phyloP scores from a whole-genome alignment of 2,113 vertebrate species.

The Sardina pilchardus region DNA sequence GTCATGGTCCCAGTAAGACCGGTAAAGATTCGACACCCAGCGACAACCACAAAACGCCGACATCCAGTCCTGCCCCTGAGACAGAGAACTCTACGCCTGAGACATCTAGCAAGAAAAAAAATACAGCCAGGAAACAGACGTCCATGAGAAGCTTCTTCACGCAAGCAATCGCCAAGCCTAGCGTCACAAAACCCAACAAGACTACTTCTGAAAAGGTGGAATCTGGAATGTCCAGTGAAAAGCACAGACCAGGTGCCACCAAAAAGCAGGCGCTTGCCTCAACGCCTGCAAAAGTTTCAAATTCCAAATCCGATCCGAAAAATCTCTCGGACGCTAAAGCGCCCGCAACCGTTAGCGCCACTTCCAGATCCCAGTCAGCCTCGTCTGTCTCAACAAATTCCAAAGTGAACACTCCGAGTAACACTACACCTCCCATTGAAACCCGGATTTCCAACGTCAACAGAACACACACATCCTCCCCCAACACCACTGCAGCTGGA shows the following conservation, averaged over 20 bases:
- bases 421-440: background rate
- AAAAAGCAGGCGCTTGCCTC: background rate
- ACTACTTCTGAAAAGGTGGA: background rate
- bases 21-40: background rate
- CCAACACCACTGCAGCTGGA: background rate
- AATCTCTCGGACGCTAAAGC: background rate
- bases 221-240: background rate
- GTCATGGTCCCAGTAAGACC: background rate
- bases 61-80: background rate
- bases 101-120: background rate
- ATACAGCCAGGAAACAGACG: background rate
- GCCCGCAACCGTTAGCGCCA: background rate
- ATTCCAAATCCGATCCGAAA: background rate
- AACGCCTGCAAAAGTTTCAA: background rate
- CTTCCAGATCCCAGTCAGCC: background rate
- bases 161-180: background rate
- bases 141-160: background rate
- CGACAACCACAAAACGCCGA: background rate
- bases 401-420: background rate
- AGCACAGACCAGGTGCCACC: background rate
- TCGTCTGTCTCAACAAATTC: background rate
- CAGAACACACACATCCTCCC: background rate
- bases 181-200: background rate
- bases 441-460: background rate
- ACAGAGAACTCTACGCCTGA: background rate